A percentile compares a stretch with the other conserved stretches of the same genome.
Conservation (phyloP, 2,888 invertebrate genomes). For the Drosophila nigritarsus region DNA sequence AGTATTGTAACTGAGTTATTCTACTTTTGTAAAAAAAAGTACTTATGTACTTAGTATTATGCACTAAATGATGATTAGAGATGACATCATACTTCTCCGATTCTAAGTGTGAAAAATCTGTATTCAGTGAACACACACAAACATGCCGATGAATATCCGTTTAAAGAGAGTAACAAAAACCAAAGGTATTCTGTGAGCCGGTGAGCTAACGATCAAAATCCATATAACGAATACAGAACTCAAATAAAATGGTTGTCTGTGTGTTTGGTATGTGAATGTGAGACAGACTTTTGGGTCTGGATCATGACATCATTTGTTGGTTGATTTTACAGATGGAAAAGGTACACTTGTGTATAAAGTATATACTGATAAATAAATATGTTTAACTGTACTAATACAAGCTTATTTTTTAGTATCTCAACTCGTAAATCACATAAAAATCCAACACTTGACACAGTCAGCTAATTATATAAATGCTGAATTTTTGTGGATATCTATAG, state of each 20-base stretch:
- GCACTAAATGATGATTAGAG: constrained; percentile 20
- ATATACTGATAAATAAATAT: constrained; percentile 1
- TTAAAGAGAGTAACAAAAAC: constrained; percentile 30
- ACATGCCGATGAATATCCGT: constrained; percentile 59
- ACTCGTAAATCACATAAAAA: constrained; percentile 36
- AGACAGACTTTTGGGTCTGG: constrained; percentile 57
- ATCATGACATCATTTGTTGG: constrained; percentile 68
- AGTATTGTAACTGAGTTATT: constrained; percentile 2
- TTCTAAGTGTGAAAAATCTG: constrained; percentile 27
- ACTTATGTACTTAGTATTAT: constrained; percentile 6
- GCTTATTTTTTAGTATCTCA: constrained; percentile 13
- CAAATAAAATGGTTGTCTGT: constrained; percentile 12
- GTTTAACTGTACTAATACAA: background rate
- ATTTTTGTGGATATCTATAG: constrained; percentile 26
- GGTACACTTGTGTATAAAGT: constrained; percentile 12
- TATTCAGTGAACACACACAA: constrained; percentile 12
- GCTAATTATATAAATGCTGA: constrained; percentile 9
- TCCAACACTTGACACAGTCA: constrained; percentile 31
- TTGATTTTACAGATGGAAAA: constrained; percentile 39
- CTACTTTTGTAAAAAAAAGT: background rate
- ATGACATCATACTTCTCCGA: constrained; percentile 48
- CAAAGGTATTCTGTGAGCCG: constrained; percentile 48
- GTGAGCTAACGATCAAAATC: constrained; percentile 69
- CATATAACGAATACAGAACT: constrained; percentile 33
- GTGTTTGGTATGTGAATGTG: constrained; percentile 53